Base-by-base conservation (phyloP, 2,113 vertebrate species). In the Glareola pratincola region DNA sequence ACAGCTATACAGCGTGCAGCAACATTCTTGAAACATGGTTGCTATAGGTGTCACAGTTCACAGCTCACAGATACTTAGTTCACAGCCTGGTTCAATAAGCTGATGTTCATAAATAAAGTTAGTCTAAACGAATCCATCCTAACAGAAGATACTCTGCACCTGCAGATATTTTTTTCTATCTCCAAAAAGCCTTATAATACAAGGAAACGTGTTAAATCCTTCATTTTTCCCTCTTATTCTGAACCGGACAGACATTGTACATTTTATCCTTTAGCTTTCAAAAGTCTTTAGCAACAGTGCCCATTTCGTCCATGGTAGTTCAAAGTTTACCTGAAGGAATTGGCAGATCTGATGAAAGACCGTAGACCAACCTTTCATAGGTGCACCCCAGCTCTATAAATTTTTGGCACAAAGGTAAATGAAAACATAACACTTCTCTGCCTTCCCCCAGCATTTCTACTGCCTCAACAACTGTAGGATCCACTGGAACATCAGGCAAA, bases 251-350 rank as follows among this genome's bases (percentile, higher is more conserved):
- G 27, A 23, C 6, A 32, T 14, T 9, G 5, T 45, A 11, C 19
- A 12, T n/a, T 62, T 74, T 74, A 14, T 5, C 27, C 39, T 30
- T 79, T 10, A 20, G 12, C 30, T 73, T n/a, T 68, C 68, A 66
- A 45, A 39, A 53, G 14, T 32, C 8, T 51, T 57, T 34, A 45
- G 8, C 0, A 1, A 13, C 1, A 1, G 41, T 26, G 10, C 6
- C 9, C 7, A 1, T 66, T 81, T 86, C 60, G 15, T 5, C 20
- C 3, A 1, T 8, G 10, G 26, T 29, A 67, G 12, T 39, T 93
- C n/a, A 14, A 54, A 15, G 22, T 48, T 77, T 53, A 71, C 18
- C 3, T 32, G 14, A 93, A 63, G 56, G 68, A 74, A 50, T 12
- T 3, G 9, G 6, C 39, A 54, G 22, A 12, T 34, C 19, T 39